Base-by-base conservation (phyloP, 2,888 invertebrate species). In the Zhuqinia jingwanae region DNA sequence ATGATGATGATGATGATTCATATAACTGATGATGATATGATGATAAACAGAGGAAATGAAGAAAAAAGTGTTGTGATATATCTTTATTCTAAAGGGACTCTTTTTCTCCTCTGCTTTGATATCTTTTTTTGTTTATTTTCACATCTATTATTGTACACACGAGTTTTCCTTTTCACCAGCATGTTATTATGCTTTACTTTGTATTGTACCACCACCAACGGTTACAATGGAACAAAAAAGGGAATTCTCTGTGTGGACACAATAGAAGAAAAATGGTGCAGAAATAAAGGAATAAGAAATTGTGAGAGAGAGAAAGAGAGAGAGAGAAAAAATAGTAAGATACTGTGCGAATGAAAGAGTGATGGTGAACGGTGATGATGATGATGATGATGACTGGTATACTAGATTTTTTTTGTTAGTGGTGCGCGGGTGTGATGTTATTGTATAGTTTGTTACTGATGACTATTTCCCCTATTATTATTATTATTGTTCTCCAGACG, bases 401-500 rank as follows among this genome's bases (percentile, higher is more conserved):
- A 27, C 27, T 63, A 22, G n/a, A 2, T 63, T n/a, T 2, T 63
- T 63, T 63, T 63, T n/a, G n/a, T n/a, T n/a, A n/a, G n/a, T n/a
- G n/a, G n/a, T n/a, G n/a, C n/a, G n/a, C n/a, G n/a, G 60, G 60
- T 30, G 30, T 63, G n/a, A 8, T 63, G 15, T 60, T 60, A 20
- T 50, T 60, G 36, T 36, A n/a, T n/a, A 36, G 36, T 36, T 36
- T 36, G 63, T 47, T 42, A 45, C 73, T 81, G 73, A 82, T 65
- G 82, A 82, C 53, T 65, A 63, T 75, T 60, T 60, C 27, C n/a
- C 42, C 30, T 60, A 30, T 42, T 27, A 3, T 60, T 60, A 60
- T 60, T 60, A 60, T 56, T 56, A 20, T 60, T 63, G 63, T 25
- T 78, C 63, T 30, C 10, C 68, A 68, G 80, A 80, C 68, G 68